These are phyloP conservation scores for Scotopteryx bipunctaria DNA, from an alignment of 2,888 invertebrate species.

Conservation along the genomic window DNA sequence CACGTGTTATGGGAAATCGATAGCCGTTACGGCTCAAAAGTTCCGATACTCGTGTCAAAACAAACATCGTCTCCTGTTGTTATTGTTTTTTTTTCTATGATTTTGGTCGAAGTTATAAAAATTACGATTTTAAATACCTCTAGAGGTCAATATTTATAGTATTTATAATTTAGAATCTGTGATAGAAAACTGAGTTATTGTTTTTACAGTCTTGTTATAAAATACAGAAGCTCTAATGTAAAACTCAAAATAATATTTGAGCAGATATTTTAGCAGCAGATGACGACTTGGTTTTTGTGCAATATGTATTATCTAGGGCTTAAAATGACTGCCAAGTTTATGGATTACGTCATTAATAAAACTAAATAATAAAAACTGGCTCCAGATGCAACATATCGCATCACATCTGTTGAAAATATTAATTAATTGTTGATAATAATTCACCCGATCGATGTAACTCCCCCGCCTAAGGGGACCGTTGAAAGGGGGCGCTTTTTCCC, in stretches of 20 bases:
- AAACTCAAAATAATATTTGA: too few relatives aligned
- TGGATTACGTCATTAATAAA: too few relatives aligned
- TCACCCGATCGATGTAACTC: conserved; percentile 42
- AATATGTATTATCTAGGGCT: too few relatives aligned
- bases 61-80: neutral
- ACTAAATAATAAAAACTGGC: conserved; percentile 7
- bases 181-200: too few relatives aligned
- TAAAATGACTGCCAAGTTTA: too few relatives aligned
- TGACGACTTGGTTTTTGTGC: too few relatives aligned
- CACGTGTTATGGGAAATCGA: conserved; percentile 51
- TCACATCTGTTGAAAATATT: conserved; percentile 39
- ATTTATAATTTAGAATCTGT: too few relatives aligned
- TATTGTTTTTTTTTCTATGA: neutral
- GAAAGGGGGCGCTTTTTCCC: conserved; percentile 59
- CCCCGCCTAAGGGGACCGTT: conserved; percentile 40
- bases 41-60: conserved; percentile 3
- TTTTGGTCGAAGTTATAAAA: neutral
- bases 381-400: conserved; percentile 30
- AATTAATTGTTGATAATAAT: conserved; percentile 39
- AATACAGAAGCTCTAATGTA: too few relatives aligned
- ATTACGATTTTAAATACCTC: too few relatives aligned
- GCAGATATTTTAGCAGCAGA: too few relatives aligned
- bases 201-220: too few relatives aligned
- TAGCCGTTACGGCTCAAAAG: conserved; percentile 39
- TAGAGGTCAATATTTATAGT: too few relatives aligned